These are phyloP conservation scores for Drosophila mauritiana DNA, from an alignment of 1,140 invertebrate species.

Conservation along the genomic window DNA sequence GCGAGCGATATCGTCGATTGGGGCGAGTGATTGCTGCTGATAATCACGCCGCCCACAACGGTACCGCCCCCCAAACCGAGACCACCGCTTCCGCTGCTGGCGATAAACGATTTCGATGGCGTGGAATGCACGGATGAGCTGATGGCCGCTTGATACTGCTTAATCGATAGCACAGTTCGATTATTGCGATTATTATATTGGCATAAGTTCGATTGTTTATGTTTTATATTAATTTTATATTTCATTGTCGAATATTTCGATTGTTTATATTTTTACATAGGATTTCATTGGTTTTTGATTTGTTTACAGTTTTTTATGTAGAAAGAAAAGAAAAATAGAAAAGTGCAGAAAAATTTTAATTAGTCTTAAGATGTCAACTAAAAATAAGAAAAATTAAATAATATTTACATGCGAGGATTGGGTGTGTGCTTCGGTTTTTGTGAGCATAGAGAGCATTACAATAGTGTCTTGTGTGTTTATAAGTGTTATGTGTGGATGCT, in stretches of 20 bases:
- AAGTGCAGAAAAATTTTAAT: constrained; percentile 80
- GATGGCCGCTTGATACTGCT: constrained; percentile 84
- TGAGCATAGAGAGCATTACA: constrained; percentile 17
- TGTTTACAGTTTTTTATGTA: constrained; percentile 30
- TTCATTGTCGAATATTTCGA: not conserved
- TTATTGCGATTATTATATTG: constrained; percentile 32
- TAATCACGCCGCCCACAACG: constrained; percentile 67
- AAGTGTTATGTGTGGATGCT: constrained; percentile 42
- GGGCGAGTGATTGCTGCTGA: constrained; percentile 77
- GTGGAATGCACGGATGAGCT: constrained; percentile 86
- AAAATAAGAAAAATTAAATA: constrained; percentile 58
- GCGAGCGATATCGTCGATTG: constrained; percentile 85
- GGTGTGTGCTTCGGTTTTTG: constrained; percentile 16
- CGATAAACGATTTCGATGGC: constrained; percentile 87
- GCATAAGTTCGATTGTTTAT: not conserved
- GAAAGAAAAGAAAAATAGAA: constrained; percentile 80
- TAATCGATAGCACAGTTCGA: constrained; percentile 33
- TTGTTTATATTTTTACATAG: constrained; percentile 18
- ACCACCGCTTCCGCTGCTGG: constrained; percentile 62
- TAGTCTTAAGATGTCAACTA: constrained; percentile 72
- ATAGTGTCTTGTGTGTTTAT: constrained; percentile 8
- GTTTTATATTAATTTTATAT: not conserved
- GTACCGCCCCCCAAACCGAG: constrained; percentile 72
- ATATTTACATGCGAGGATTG: constrained; percentile 58
- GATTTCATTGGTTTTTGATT: constrained; percentile 38